Conservation (phyloP, 2,113 vertebrate species). For the Cebus imitator region DNA sequence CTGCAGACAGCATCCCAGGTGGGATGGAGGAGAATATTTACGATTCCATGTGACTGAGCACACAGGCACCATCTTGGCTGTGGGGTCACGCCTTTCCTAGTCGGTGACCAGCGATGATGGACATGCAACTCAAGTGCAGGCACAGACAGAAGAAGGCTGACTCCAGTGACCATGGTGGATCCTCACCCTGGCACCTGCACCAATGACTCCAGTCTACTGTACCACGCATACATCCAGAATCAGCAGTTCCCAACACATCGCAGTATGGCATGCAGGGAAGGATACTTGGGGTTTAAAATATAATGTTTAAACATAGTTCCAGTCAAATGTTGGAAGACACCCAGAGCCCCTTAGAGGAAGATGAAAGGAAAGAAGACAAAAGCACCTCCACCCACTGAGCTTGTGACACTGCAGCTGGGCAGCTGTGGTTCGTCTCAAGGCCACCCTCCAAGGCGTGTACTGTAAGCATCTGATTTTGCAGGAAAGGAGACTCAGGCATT, state of each 20-base stretch:
- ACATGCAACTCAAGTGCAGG: accelerated
- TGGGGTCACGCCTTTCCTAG: accelerated
- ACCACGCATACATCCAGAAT: accelerated
- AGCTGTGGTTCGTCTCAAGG: accelerated
- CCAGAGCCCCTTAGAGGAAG: neutral
- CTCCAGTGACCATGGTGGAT: no score
- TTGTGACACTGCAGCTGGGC: accelerated
- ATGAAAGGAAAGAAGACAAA: neutral
- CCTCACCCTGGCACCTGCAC: no score
- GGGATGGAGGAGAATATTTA: neutral
- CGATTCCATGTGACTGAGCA: accelerated
- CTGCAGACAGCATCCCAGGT: no score
- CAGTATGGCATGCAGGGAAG: accelerated
- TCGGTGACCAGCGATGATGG: accelerated
- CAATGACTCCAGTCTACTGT: no score
- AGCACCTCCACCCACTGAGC: neutral
- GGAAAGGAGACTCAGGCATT: neutral
- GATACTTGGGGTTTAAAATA: accelerated
- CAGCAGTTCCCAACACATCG: neutral
- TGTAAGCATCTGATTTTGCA: neutral
- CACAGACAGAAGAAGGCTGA: neutral
- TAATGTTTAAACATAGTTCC: neutral
- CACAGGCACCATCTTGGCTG: accelerated
- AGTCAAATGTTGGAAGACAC: no score
- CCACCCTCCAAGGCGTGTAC: accelerated